Conservation (phyloP, 2,888 invertebrate species). For the Dysmachus trigonus region DNA sequence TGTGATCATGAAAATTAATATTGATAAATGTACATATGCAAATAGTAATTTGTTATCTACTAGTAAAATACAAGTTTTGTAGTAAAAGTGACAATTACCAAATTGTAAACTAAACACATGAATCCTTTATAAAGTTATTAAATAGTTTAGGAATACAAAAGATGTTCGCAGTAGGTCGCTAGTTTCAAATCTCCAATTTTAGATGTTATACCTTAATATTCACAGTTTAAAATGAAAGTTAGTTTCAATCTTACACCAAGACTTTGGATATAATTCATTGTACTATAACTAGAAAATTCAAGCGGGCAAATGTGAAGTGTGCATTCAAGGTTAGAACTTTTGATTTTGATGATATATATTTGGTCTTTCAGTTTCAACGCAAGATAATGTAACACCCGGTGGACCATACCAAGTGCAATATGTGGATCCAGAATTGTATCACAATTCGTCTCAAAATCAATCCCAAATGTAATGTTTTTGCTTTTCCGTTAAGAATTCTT, state of each 20-base stretch:
- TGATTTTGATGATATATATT: background rate
- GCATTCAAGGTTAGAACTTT: background rate
- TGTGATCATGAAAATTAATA: no score
- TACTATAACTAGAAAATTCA: background rate
- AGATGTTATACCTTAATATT: no score
- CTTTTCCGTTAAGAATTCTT: constrained; percentile 46
- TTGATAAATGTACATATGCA: no score
- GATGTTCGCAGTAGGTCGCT: no score
- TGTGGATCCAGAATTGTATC: constrained; percentile 75
- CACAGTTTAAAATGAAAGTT: no score
- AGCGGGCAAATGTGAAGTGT: background rate
- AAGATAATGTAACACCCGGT: constrained; percentile 58
- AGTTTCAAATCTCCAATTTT: background rate
- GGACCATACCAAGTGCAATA: constrained; percentile 75
- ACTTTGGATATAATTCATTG: background rate
- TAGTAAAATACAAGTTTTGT: no score
- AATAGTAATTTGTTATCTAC: no score
- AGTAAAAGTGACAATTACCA: no score
- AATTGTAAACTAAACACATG: no score
- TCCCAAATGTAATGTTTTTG: constrained; percentile 67
- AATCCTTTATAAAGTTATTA: no score
- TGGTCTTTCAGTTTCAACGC: constrained; percentile 60
- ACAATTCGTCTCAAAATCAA: constrained; percentile 71
- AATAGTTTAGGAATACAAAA: no score
- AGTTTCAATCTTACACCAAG: background rate